Evolutionary conservation across 92 coral and sea anemone species (phyloP), one percentile per base, ranked within the genome.

Genomic region (Palythoa caribaeorum): DNA sequence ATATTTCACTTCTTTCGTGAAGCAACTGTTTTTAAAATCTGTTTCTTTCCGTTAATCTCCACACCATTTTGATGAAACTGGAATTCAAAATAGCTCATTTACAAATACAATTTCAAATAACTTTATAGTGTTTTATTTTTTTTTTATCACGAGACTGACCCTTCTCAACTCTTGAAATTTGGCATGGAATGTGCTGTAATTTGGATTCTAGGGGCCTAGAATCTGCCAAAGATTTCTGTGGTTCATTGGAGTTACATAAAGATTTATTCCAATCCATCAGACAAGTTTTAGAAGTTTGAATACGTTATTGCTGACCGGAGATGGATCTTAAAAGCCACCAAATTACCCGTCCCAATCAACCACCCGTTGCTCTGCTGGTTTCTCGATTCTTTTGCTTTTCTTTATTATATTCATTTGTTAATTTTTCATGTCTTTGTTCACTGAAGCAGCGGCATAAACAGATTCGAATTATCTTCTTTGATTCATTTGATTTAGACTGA

Each of bases 351-450:
- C 9, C 19, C 68, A 63, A 35, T 35, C 21, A 37, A 14, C 75
- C 40, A 81, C 86, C 86, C 36, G 86, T 39, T 35, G 9, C 53
- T 40, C 5, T 63, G 20, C 86, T 50, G 59, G 86, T 81, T 65
- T 16, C 73, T 80, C 12, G n/a, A 65, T 80, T 80, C 75, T 38
- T 21, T 48, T 21, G 38, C 36, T 81, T 14, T 66, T 9, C 62
- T 69, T 17, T 15, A 51, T 5, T 9, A 6, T 9, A 6, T 47
- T 38, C 19, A 28, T 66, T 19, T 28, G 57, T 81, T 63, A 47
- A 81, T 81, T 60, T 38, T 81, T 81, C 0, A 81, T 48, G 75
- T 10, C 75, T 70, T 20, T 66, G 20, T 66, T 48, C 60, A 19
- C 48, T 21, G 71, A 55, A 65, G 57, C 53, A 44, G 16, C 17